Percentiles rank a stretch among this genome's conserved stretches.
These are phyloP conservation scores for Columba livia DNA, from an alignment of 2,113 vertebrate species.

Conservation along the genomic window DNA sequence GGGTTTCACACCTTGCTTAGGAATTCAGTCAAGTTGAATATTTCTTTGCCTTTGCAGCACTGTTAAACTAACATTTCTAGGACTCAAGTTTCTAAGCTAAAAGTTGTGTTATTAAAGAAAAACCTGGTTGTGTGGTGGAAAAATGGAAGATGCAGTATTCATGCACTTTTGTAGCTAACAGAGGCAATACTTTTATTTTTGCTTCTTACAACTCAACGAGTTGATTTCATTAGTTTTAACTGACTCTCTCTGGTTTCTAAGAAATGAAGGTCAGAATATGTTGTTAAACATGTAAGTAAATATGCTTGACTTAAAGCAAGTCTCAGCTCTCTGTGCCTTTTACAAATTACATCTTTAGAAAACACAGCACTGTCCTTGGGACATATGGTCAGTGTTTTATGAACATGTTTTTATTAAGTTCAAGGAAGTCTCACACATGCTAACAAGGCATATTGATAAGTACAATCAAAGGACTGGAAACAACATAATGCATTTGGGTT, in stretches of 20 bases:
- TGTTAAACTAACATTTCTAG: neutral
- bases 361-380: neutral
- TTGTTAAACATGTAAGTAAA: neutral
- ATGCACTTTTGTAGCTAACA: neutral
- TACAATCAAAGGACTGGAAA: neutral
- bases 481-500: neutral
- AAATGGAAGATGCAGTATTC: neutral
- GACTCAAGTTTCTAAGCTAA: neutral
- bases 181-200: slow-evolving; percentile 11
- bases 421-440: neutral
- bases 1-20: slow-evolving; percentile 4
- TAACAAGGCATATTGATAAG: neutral
- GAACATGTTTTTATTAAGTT: neutral
- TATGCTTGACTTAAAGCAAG: neutral
- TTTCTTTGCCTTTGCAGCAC: slow-evolving; percentile 18
- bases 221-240: slow-evolving; percentile 44
- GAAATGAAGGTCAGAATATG: neutral
- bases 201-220: neutral
- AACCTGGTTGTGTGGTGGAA: neutral
- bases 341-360: slow-evolving; percentile 12
- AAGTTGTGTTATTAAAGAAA: slow-evolving; percentile 12
- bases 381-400: neutral
- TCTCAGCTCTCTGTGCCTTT: neutral
- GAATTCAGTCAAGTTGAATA: neutral
- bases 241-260: neutral